Conservation (phyloP, 2,797 vertebrate species). For the Sebastes vulpes region DNA sequence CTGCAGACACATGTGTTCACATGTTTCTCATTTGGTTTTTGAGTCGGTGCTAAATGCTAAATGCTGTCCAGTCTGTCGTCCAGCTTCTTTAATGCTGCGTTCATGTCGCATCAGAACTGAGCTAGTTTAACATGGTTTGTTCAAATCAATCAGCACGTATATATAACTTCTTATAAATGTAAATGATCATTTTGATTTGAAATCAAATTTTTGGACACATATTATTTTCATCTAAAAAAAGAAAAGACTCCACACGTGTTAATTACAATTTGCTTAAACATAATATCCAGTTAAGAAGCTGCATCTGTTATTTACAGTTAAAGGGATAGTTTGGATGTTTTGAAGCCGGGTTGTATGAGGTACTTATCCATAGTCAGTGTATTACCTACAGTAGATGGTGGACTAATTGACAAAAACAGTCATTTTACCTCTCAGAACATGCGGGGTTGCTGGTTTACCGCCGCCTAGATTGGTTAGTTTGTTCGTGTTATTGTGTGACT, state of each 20-base stretch:
- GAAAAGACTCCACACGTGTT: background rate
- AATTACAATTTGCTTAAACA: background rate
- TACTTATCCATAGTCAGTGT: no score
- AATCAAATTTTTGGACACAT: background rate
- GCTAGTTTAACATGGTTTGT: background rate
- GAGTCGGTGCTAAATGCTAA: slow-evolving; percentile 61
- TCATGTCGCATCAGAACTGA: background rate
- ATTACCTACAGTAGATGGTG: no score
- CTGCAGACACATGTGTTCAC: slow-evolving; percentile 46
- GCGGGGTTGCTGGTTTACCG: no score
- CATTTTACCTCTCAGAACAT: no score
- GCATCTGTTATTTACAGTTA: background rate
- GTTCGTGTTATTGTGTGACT: background rate
- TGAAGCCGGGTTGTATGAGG: background rate
- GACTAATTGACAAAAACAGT: no score
- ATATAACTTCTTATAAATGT: background rate
- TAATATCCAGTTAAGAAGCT: background rate
- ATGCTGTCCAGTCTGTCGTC: slow-evolving; percentile 10
- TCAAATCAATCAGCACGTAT: background rate
- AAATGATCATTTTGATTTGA: background rate
- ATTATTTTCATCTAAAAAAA: background rate
- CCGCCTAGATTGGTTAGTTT: background rate
- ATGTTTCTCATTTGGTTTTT: slow-evolving; percentile 59
- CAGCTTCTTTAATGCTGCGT: background rate
- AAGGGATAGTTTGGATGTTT: background rate